Percentiles rank a stretch among this genome's conserved stretches.
phyloP scores from a whole-genome alignment of 2,797 vertebrate species.

The Acropternis orthonyx region DNA sequence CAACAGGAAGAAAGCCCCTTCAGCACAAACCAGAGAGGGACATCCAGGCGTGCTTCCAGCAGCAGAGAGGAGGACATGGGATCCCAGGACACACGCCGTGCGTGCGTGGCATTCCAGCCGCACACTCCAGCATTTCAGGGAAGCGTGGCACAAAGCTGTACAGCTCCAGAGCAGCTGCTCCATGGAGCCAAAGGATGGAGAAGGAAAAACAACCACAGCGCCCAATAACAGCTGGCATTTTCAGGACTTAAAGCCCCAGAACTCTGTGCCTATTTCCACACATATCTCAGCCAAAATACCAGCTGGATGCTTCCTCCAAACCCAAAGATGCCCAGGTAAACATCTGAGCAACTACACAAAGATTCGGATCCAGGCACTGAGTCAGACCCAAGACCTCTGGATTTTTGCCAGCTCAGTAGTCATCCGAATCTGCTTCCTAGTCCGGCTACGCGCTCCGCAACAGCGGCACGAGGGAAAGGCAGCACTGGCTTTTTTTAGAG shows the following conservation, averaged over 20 bases:
- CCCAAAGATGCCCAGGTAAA: background rate
- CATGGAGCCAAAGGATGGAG: accelerated
- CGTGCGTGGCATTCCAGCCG: accelerated
- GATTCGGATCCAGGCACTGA: background rate
- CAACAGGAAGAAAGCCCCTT: background rate
- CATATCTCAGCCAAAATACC: background rate
- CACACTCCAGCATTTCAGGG: background rate
- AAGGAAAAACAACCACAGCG: accelerated
- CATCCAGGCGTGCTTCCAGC: background rate
- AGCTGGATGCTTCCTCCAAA: background rate
- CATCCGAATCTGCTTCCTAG: background rate
- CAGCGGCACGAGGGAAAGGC: accelerated
- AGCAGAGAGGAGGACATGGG: background rate
- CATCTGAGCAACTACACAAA: background rate
- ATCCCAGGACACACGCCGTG: accelerated
- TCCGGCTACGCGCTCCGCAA: background rate
- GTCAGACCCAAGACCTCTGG: background rate
- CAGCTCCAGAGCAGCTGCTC: background rate
- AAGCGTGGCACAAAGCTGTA: accelerated
- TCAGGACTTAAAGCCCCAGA: background rate
- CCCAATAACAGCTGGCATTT: background rate
- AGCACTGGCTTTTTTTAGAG: background rate
- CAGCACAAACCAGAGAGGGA: background rate
- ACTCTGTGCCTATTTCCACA: background rate
- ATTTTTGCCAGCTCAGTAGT: background rate